Evolutionary conservation across 2,797 vertebrate genomes (phyloP).

Genomic region (Acipenser transmontanus): DNA sequence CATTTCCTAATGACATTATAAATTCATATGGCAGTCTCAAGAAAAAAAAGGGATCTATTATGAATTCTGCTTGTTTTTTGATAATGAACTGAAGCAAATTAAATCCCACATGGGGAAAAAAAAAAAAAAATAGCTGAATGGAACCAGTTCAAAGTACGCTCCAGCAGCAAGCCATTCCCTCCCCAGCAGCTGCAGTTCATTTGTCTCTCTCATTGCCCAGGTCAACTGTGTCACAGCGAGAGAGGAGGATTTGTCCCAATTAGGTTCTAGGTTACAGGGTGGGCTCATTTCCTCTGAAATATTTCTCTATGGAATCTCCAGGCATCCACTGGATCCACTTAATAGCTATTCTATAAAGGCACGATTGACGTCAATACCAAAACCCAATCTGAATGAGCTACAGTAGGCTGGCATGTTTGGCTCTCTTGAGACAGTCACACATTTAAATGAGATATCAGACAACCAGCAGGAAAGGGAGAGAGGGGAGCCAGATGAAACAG

Average conservation of each 20-base stretch:
- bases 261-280: not conserved
- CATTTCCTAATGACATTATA: too few species aligned
- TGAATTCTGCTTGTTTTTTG: too few species aligned
- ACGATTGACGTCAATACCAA: constrained; percentile 25
- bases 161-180: too few species aligned
- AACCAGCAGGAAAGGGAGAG: not conserved
- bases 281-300: constrained; percentile 8
- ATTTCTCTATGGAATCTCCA: constrained; percentile 17
- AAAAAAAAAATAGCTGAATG: too few species aligned
- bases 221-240: not conserved
- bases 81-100: too few species aligned
- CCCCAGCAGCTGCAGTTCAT: too few species aligned
- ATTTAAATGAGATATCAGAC: constrained; percentile 4
- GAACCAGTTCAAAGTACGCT: too few species aligned
- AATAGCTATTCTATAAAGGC: constrained; percentile 23
- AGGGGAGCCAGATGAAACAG: not conserved
- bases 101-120: too few species aligned
- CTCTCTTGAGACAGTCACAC: constrained; percentile 12
- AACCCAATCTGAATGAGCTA: constrained; percentile 22
- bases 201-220: not conserved
- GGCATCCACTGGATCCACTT: constrained; percentile 23
- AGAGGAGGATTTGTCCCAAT: not conserved
- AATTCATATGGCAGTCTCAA: too few species aligned
- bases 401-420: constrained; percentile 8
- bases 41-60: too few species aligned